Conservation (phyloP, 2,113 vertebrate species). For the Embiotoca jacksoni region DNA sequence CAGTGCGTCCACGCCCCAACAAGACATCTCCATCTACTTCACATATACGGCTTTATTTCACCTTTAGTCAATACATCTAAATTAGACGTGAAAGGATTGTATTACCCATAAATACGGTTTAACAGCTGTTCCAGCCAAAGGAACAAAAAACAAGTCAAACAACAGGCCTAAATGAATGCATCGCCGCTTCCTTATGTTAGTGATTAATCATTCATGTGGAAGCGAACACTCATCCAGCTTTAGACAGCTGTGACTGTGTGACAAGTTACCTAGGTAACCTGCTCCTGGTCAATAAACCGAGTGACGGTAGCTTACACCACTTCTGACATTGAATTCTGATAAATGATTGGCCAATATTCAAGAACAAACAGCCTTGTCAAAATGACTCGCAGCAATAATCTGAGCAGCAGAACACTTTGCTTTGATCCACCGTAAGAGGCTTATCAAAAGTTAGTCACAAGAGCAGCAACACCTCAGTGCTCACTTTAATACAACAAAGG, state of each 20-base stretch:
- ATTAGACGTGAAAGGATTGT: constrained; percentile 4
- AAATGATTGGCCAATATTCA: constrained; percentile 45
- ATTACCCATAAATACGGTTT: constrained; percentile 22
- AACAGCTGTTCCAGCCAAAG: constrained; percentile 22
- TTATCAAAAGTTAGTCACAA: background rate
- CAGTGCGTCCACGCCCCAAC: background rate
- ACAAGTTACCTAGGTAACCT: constrained; percentile 41
- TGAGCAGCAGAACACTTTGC: background rate
- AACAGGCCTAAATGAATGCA: constrained; percentile 26
- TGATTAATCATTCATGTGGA: constrained; percentile 71
- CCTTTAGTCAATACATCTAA: constrained; percentile 7
- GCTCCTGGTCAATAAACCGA: background rate
- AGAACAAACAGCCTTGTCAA: constrained; percentile 5
- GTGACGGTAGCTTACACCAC: constrained; percentile 11
- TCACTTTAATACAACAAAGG: constrained; percentile 9
- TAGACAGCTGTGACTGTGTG: constrained; percentile 27
- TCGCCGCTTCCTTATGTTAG: constrained; percentile 20
- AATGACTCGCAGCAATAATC: background rate
- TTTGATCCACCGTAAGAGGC: constrained; percentile 11
- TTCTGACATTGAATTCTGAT: constrained; percentile 14
- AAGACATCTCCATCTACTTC: background rate
- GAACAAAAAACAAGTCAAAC: constrained; percentile 13
- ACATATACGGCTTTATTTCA: constrained; percentile 5
- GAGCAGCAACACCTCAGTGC: background rate
- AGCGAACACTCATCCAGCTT: constrained; percentile 41